These are phyloP conservation scores for Pharmacophagus antenor DNA, from an alignment of 2,888 invertebrate species.

Conservation along the genomic window DNA sequence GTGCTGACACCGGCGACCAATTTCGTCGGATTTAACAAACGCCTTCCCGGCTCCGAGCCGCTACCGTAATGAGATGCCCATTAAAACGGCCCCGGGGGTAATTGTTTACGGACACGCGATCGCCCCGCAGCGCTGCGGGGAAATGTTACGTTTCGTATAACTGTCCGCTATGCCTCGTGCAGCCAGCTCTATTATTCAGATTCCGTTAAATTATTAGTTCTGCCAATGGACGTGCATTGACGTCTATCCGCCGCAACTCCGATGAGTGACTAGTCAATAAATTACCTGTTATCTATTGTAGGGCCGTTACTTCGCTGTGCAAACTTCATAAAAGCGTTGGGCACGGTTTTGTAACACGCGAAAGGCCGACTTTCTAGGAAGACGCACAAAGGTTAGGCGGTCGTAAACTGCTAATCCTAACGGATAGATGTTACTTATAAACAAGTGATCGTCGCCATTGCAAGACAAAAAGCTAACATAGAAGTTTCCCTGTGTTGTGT, in stretches of 20 bases:
- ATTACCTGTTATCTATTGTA: constrained; percentile 25
- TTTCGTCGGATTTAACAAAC: constrained; percentile 47
- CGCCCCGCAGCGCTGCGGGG: constrained; percentile 20
- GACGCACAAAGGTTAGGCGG: constrained; percentile 10
- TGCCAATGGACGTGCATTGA: constrained; percentile 14
- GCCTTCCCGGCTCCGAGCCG: constrained; percentile 35
- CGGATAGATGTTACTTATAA: not conserved
- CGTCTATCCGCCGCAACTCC: constrained; percentile 2
- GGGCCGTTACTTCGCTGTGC: constrained; percentile 27
- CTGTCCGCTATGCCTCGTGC: constrained; percentile 18
- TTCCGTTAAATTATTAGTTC: constrained; percentile 29
- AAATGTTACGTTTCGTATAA: constrained; percentile 26
- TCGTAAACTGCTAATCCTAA: not conserved
- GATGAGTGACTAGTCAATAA: constrained; percentile 24
- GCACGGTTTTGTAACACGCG: constrained; percentile 1
- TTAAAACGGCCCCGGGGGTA: constrained; percentile 42
- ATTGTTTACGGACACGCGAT: constrained; percentile 46
- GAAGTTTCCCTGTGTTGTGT: no score
- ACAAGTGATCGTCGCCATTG: not conserved
- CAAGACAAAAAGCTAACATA: not conserved
- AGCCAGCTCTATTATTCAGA: constrained; percentile 26
- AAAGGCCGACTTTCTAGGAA: constrained; percentile 17
- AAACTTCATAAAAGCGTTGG: constrained; percentile 23
- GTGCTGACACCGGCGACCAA: constrained; percentile 37
- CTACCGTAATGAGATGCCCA: constrained; percentile 41